Evolutionary conservation across 2,797 vertebrate genomes (phyloP).

Genomic region (Bufotes viridis): DNA sequence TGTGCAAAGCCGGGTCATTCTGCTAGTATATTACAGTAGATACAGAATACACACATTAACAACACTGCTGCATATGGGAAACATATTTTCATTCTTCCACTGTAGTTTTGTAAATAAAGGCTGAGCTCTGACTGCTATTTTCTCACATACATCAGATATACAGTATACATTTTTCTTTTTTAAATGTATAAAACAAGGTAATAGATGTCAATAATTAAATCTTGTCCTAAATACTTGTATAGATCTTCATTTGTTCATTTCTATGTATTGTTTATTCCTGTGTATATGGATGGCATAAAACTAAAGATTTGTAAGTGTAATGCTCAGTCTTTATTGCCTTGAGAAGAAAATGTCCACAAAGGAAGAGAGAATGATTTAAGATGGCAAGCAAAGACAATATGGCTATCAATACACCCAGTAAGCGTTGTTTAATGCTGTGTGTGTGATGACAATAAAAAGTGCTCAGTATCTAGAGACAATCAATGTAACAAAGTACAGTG

Average conservation of each 20-base stretch:
- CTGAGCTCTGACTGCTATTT: not conserved
- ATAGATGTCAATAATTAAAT: not conserved
- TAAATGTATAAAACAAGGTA: not conserved
- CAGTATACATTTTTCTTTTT: not conserved
- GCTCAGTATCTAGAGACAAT: constrained; percentile 38
- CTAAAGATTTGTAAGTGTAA: not conserved
- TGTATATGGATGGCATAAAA: constrained; percentile 11
- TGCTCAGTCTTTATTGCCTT: constrained; percentile 32
- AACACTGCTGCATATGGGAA: no score
- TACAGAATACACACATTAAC: no score
- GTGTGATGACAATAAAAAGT: constrained; percentile 57
- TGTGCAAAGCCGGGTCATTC: no score
- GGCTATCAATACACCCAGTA: constrained; percentile 58
- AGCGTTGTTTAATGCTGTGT: constrained; percentile 49
- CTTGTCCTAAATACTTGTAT: not conserved
- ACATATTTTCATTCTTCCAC: not conserved
- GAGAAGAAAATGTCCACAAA: constrained; percentile 26
- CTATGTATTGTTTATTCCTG: not conserved
- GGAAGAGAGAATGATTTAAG: constrained; percentile 49
- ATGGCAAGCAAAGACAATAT: constrained; percentile 53
- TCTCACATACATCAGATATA: not conserved
- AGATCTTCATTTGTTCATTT: not conserved
- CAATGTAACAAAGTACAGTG: constrained; percentile 9
- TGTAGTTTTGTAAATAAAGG: not conserved
- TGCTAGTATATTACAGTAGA: no score